Conservation (phyloP, 2,888 invertebrate genomes). For the Yponomeuta plumbellus region DNA sequence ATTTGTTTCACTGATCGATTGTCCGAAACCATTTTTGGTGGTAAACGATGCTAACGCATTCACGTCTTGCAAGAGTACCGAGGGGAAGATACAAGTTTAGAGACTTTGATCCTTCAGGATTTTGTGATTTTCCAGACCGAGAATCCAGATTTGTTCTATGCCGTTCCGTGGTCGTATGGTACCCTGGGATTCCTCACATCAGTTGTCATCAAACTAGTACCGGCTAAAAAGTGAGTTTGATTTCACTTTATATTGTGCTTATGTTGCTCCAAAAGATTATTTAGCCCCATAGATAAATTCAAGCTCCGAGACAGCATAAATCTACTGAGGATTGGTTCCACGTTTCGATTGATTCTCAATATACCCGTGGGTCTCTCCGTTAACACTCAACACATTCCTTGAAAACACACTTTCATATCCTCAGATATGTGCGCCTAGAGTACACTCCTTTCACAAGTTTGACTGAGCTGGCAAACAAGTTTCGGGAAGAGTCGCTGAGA, state of each 20-base stretch:
- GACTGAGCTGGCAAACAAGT: conserved; percentile 65
- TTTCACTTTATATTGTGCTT: not conserved
- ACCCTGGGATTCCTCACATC: conserved; percentile 88
- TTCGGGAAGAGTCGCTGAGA: conserved; percentile 69
- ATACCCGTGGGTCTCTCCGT: too few species aligned
- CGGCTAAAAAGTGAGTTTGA: conserved; percentile 77
- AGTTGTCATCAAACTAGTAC: conserved; percentile 83
- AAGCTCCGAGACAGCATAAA: too few species aligned
- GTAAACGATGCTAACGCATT: too few species aligned
- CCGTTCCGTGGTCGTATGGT: conserved; percentile 91
- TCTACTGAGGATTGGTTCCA: too few species aligned
- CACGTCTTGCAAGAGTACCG: too few species aligned
- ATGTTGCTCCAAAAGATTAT: not conserved
- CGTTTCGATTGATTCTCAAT: too few species aligned
- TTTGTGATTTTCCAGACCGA: conserved; percentile 67
- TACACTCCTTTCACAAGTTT: conserved; percentile 79
- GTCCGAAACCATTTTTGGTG: too few species aligned
- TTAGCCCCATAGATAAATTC: not conserved
- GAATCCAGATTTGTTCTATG: conserved; percentile 84
- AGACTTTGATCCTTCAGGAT: too few species aligned
- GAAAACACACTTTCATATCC: conserved; percentile 7
- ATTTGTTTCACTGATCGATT: too few species aligned
- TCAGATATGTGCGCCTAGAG: conserved; percentile 78
- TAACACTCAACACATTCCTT: too few species aligned
- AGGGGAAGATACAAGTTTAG: too few species aligned